phyloP scores from a whole-genome alignment of 2,113 vertebrate species.

The Hippocampus barbouri region DNA sequence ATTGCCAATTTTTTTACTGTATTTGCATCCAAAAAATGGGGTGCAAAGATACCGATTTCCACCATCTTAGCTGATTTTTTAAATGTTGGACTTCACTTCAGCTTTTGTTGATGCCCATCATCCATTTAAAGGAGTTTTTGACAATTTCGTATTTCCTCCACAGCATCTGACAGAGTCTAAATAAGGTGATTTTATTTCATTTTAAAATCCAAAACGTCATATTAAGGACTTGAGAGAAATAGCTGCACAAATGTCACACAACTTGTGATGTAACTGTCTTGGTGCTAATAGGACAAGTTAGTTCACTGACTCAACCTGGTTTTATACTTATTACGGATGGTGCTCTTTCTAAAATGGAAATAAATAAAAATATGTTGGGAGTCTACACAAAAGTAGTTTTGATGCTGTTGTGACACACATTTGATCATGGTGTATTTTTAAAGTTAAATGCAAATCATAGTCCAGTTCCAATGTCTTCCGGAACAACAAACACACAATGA shows the following conservation, averaged over 20 bases:
- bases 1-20: conserved; percentile 10
- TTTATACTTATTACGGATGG: conserved; percentile 40
- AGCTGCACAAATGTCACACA: conserved; percentile 7
- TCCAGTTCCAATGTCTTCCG: conserved; percentile 52
- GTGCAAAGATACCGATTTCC: not conserved
- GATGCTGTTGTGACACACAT: not conserved
- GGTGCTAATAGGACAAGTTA: conserved; percentile 68
- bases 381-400: conserved; percentile 24
- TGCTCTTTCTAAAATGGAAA: conserved; percentile 52
- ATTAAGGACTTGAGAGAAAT: conserved; percentile 12
- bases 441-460: conserved; percentile 18
- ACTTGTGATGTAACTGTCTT: conserved; percentile 25
- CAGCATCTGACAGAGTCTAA: not conserved
- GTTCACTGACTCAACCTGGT: conserved; percentile 38
- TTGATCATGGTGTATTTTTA: conserved; percentile 16
- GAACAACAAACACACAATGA: conserved; percentile 34
- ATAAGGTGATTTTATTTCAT: not conserved
- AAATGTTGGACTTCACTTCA: not conserved
- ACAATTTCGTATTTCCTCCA: not conserved
- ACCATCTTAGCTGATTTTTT: not conserved
- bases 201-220: not conserved
- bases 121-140: not conserved
- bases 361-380: conserved; percentile 10
- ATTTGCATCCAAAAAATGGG: conserved; percentile 9
- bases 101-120: not conserved